Evolutionary conservation across 2,888 invertebrate genomes (phyloP), one percentile per base, ranked within the genome.

Genomic region (Calameuta pallipes): DNA sequence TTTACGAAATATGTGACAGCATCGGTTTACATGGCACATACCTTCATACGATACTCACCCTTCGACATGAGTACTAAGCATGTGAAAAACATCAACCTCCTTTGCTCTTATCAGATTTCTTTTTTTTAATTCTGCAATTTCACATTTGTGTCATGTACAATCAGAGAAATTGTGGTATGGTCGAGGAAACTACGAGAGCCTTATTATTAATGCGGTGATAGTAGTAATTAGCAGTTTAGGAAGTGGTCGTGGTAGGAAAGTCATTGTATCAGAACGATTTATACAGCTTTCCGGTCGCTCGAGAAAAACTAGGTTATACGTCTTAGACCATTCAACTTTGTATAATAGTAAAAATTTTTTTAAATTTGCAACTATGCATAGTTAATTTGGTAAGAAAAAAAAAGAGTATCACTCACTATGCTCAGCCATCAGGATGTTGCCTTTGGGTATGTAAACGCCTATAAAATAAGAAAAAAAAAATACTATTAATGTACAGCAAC

Each of bases 11-110:
- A 34, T 71, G 23, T 71, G 71, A 34, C 71, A 71, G 71, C 71
- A 71, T 71, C 33, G 71, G 30, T 71, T 71, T 71, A 71, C 71
- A 71, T 23, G 30, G 71, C 30, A 11, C 71, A 71, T 71, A 30
- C 31, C 23, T 30, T 71, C 30, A 30, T 34, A 71, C 71, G 71
- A 71, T 71, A 33, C 30, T 71, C 71, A 33, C 31, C 30, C 30
- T 56, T 56, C 56, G 56, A 56, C 56, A 9, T 23, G 56, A 1
- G 23, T 56, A 56, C 56, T 56, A 23, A 56, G 23, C 56, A 56
- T 56, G 23, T 56, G 56, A 56, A 56, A 56, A 56, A 56, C 56
- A 56, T 56, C 56, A 56, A 56, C 23, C 56, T 56, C 23, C 23
- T 56, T 56, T 6, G 36, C 56, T 56, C 56, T 56, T 56, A 23